These are phyloP conservation scores for Telmatochromis bifrenatus DNA, from an alignment of 2,113 vertebrate genomes.

Conservation along the genomic window DNA sequence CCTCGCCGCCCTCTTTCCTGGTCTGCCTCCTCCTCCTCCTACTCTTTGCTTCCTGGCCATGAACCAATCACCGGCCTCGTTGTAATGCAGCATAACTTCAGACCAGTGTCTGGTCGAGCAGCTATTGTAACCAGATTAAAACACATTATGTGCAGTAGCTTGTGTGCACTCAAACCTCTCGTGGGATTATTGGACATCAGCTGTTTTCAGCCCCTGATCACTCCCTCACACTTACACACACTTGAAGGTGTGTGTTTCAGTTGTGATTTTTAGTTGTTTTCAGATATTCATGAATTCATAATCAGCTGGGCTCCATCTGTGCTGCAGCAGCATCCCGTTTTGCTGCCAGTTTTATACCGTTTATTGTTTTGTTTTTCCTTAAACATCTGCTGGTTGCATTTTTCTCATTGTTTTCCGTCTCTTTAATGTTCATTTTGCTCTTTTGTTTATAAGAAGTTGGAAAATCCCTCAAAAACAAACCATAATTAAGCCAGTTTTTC, in stretches of 20 bases:
- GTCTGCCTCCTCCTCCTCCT: background rate
- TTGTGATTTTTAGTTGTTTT: background rate
- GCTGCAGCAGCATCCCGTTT: background rate
- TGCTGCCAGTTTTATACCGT: background rate
- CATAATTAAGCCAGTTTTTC: background rate
- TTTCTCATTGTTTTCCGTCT: background rate
- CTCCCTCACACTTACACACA: background rate
- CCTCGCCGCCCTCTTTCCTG: background rate
- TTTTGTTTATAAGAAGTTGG: background rate
- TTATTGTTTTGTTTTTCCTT: background rate
- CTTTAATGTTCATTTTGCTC: background rate
- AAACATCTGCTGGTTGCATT: background rate
- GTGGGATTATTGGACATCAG: background rate
- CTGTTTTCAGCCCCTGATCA: background rate
- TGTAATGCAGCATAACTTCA: background rate
- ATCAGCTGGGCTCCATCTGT: slow-evolving; percentile 19
- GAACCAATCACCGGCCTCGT: background rate
- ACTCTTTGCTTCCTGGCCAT: background rate
- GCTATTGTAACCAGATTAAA: background rate
- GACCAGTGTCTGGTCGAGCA: background rate
- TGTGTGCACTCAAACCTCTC: background rate
- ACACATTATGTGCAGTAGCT: background rate
- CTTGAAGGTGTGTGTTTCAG: background rate
- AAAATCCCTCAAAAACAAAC: background rate
- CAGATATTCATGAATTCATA: background rate